A percentile compares a stretch with the other conserved stretches of the same genome.
Conservation (phyloP, 2,888 invertebrate genomes). For the Colletes collaris region DNA sequence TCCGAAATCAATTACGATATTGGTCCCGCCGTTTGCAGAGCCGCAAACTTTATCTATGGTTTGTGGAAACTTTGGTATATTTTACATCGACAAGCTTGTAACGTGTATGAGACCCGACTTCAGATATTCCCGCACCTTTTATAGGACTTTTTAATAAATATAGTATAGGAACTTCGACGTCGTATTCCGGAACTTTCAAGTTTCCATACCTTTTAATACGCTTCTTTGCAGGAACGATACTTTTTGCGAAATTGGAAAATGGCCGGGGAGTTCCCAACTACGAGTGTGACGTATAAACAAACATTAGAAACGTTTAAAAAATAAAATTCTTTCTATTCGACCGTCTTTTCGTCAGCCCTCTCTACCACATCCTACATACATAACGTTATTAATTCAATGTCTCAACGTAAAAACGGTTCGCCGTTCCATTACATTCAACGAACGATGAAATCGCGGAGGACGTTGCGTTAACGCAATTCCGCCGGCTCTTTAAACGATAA, state of each 20-base stretch:
- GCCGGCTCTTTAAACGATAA: slow-evolving; percentile 74
- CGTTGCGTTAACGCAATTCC: slow-evolving; percentile 55
- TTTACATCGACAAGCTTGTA: slow-evolving; percentile 12
- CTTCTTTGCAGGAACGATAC: background rate
- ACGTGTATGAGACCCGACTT: slow-evolving; percentile 1
- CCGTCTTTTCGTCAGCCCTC: too few relatives aligned
- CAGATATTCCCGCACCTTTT: background rate
- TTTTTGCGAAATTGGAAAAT: background rate
- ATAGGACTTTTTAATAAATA: background rate
- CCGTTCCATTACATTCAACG: background rate
- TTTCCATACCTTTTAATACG: background rate
- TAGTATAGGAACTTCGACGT: background rate
- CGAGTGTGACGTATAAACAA: background rate
- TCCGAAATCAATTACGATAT: slow-evolving; percentile 79
- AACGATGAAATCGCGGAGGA: background rate
- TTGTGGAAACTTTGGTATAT: slow-evolving; percentile 26
- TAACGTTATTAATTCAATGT: background rate
- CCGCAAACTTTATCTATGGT: slow-evolving; percentile 56
- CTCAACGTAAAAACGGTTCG: background rate
- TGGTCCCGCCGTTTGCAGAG: slow-evolving; percentile 75
- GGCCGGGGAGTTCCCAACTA: background rate
- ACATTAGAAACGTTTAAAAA: too few relatives aligned
- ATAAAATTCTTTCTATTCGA: too few relatives aligned
- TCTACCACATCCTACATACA: background rate
- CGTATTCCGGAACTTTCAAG: background rate